phyloP scores from a whole-genome alignment of 2,888 invertebrate genomes.

The Cryptus armator region DNA sequence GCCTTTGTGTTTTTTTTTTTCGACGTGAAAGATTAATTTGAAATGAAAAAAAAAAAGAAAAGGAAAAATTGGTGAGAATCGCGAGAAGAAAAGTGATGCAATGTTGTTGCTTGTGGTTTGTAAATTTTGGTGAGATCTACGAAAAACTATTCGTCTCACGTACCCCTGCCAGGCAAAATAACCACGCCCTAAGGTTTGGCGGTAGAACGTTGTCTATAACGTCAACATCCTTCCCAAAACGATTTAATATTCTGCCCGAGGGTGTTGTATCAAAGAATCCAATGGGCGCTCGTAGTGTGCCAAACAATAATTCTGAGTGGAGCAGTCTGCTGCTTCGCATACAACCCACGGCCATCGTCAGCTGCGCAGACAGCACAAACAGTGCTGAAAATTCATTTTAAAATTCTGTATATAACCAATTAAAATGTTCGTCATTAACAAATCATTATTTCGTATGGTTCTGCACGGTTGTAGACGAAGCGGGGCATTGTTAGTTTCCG shows the following conservation, averaged over 20 bases:
- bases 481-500: not conserved
- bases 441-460: not conserved
- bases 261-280: conserved; percentile 94
- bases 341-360: conserved; percentile 82
- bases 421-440: conserved; percentile 26
- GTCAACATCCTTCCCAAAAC: conserved; percentile 92
- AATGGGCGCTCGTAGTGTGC: conserved; percentile 89
- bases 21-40: conserved; percentile 3
- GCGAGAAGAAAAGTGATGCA: conserved; percentile 36
- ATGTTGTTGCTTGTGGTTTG: conserved; percentile 51
- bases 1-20: conserved; percentile 64
- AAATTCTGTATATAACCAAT: conserved; percentile 48
- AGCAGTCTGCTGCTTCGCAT: conserved; percentile 86
- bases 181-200: conserved; percentile 90
- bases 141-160: conserved; percentile 75
- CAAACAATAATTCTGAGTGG: conserved; percentile 88
- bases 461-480: conserved; percentile 10
- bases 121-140: conserved; percentile 61
- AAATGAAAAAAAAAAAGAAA: conserved; percentile 17
- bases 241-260: conserved; percentile 91
- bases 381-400: conserved; percentile 78
- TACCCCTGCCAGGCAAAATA: conserved; percentile 83
- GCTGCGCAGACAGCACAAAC: conserved; percentile 81
- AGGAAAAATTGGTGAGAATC: conserved; percentile 34
- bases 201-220: conserved; percentile 90